A percentile compares a stretch with the other conserved stretches of the same genome.
These are phyloP conservation scores for Drosophila gunungcola DNA, from an alignment of 1,140 invertebrate genomes.

Conservation along the genomic window DNA sequence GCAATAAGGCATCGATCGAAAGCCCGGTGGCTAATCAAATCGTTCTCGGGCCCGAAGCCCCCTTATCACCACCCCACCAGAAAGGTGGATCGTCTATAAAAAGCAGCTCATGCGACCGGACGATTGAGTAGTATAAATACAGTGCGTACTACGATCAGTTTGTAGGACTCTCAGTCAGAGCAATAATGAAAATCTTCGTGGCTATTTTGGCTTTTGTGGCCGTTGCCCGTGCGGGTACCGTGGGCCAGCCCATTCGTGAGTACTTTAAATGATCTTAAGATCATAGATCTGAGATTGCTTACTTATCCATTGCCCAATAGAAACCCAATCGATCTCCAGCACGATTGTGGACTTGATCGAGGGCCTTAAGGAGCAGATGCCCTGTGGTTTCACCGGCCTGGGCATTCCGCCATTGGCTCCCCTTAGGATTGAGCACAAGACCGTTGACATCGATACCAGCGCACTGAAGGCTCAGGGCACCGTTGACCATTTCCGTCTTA, in stretches of 20 bases:
- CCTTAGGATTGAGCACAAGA: conserved; percentile 61
- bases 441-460: conserved; percentile 62
- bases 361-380: conserved; percentile 71
- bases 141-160: conserved; percentile 63
- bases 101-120: conserved; percentile 28
- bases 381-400: conserved; percentile 71
- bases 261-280: neutral
- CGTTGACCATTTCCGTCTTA: conserved; percentile 74
- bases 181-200: conserved; percentile 55
- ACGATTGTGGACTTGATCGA: conserved; percentile 57
- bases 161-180: conserved; percentile 61
- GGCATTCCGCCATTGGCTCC: conserved; percentile 79
- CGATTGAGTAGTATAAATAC: conserved; percentile 75
- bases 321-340: conserved; percentile 64
- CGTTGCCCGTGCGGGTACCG: conserved; percentile 56
- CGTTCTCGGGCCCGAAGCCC: conserved; percentile 24
- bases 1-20: conserved; percentile 29
- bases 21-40: conserved; percentile 31
- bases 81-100: conserved; percentile 66
- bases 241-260: conserved; percentile 64
- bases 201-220: conserved; percentile 72
- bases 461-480: conserved; percentile 58
- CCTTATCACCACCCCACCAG: conserved; percentile 49
- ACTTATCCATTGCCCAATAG: conserved; percentile 15
- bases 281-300: neutral